Percentiles rank a stretch among this genome's conserved stretches.
Conservation (phyloP, 2,888 invertebrate species). For the Drosophila neutralis region DNA sequence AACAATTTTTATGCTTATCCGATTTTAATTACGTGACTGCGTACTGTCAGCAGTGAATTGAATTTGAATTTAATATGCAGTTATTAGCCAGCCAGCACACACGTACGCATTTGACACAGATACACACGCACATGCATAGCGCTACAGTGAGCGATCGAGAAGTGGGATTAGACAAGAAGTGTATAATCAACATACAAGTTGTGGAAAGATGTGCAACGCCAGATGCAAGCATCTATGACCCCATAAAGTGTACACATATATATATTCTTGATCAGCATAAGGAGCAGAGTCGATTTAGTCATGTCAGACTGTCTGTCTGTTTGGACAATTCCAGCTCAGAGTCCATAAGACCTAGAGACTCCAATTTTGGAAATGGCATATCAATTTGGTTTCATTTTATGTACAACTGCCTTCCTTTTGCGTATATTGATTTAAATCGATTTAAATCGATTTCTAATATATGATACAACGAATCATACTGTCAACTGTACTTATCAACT, state of each 20-base stretch:
- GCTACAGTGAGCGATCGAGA: slow-evolving; percentile 17
- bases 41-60: slow-evolving; percentile 70
- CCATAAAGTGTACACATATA: neutral
- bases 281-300: neutral
- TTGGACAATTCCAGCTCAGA: neutral
- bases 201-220: neutral
- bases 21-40: slow-evolving; percentile 78
- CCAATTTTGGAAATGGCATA: neutral
- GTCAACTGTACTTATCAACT: neutral
- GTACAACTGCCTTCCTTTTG: neutral
- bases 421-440: neutral
- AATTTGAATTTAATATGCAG: slow-evolving; percentile 71
- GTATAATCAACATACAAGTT: neutral
- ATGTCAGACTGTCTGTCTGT: neutral
- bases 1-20: slow-evolving; percentile 59
- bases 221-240: neutral
- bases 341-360: neutral
- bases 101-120: slow-evolving; percentile 16
- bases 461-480: neutral
- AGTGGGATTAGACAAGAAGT: neutral
- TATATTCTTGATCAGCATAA: neutral
- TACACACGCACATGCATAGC: slow-evolving; percentile 23
- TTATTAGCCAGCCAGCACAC: slow-evolving; percentile 49
- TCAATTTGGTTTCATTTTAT: neutral
- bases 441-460: neutral